Base-by-base conservation (phyloP, 1,140 invertebrate species). In the Cryptotermes secundus region DNA sequence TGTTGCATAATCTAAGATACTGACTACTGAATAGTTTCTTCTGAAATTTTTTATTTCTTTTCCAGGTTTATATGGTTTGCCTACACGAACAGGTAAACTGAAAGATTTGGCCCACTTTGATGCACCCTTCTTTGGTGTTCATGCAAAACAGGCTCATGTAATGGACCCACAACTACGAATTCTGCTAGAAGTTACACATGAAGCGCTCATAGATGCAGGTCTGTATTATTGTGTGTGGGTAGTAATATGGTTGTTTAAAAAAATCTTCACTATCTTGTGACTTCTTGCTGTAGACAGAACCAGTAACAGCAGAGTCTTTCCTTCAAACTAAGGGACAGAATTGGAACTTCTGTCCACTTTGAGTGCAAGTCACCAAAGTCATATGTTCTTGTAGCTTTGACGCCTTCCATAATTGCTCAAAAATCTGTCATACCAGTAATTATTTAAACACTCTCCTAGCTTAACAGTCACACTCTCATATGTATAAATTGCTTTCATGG, bases 81-180 rank as follows among this genome's bases (percentile, higher is more conserved):
- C 98, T 22, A 91, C 92, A 80, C 92, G 97, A 85, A 94, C 93
- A 87, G 98, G 97, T 80, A 98, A 98, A 91, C 87, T 99, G 0
- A 98, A 98, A 89, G 95, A 98, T 86, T 87, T 99, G 59, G 90
- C 92, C 53, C 94, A 94, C 87, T 99, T 99, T 88, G 97, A 99
- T 89, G 96, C 96, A 9, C 93, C 94, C n/a, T 98, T 98, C 89
- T 99, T 99, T 90, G 96, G 96, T 65, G 96, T 99, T 12, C 96
- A 97, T 89, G 94, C 95, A 2, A 98, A 98, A 90, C 97, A 99
- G 89, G 97, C 98, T 1, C 92, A 98, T 87, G 93, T 94, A 59
- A 99, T 99, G 98, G 98, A 99, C 89, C 98, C 98, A 9, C 97
- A 99, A 89, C 90, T 99, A 59, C 92, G 98, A 86, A 92, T 99